These are phyloP conservation scores for Mormyrops attenuatus DNA, from an alignment of 2,797 vertebrate genomes.

Conservation along the genomic window DNA sequence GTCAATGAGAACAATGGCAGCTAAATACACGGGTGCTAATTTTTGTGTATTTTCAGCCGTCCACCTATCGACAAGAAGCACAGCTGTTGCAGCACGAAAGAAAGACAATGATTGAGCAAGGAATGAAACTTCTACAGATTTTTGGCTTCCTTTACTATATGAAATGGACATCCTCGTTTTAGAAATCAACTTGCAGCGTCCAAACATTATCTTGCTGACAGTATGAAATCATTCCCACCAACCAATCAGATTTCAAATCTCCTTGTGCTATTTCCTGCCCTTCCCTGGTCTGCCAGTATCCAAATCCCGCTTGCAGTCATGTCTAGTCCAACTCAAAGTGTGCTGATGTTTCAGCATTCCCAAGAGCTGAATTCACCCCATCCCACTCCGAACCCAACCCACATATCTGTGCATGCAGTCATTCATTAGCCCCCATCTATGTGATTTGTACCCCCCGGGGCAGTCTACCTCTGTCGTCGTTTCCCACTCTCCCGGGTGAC, in stretches of 20 bases:
- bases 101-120: background rate
- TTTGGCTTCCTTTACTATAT: background rate
- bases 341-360: constrained; percentile 11
- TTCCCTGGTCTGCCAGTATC: background rate
- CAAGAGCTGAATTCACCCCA: background rate
- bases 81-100: background rate
- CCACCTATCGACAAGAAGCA: background rate
- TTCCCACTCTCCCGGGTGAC: constrained; percentile 65
- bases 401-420: constrained; percentile 28
- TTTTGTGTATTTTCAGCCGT: background rate
- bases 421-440: constrained; percentile 24
- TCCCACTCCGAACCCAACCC: constrained; percentile 17
- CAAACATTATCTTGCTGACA: background rate
- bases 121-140: background rate
- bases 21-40: background rate
- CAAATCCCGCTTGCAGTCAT: background rate
- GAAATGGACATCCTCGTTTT: background rate
- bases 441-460: constrained; percentile 22
- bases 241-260: background rate
- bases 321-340: background rate
- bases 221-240: background rate
- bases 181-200: background rate
- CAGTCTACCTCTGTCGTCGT: constrained; percentile 46
- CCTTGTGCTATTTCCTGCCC: background rate
- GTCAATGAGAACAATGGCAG: background rate